Percentiles rank a stretch among this genome's conserved stretches.
Evolutionary conservation across 2,113 vertebrate genomes (phyloP).

Genomic region (Melanocharis versteri): DNA sequence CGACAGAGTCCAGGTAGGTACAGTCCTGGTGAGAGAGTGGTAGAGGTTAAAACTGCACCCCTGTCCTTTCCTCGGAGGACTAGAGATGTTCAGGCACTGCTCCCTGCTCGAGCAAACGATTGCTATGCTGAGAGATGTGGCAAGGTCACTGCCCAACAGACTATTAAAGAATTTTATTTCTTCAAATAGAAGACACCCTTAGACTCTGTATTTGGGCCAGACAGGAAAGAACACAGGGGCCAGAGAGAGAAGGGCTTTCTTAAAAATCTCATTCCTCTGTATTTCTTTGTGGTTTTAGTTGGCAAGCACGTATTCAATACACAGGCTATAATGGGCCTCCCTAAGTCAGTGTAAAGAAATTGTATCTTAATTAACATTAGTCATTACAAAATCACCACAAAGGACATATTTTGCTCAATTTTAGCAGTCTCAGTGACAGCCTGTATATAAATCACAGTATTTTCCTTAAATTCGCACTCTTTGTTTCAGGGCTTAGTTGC

Average conservation of each 20-base stretch:
- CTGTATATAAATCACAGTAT: not conserved
- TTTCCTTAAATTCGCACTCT: not conserved
- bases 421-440: not conserved
- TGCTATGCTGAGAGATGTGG: not conserved
- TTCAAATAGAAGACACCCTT: not conserved
- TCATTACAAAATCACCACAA: not conserved
- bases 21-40: not conserved
- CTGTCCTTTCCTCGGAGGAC: not conserved
- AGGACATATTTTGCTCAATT: not conserved
- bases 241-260: not conserved
- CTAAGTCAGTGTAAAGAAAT: not conserved
- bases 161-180: not conserved
- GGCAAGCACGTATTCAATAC: not conserved
- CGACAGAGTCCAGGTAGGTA: not conserved
- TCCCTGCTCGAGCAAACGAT: not conserved
- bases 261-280: not conserved
- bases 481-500: not conserved
- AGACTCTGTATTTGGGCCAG: not conserved
- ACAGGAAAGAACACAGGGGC: not conserved
- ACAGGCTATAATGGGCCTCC: not conserved
- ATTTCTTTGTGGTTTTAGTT: not conserved
- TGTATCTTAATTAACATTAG: not conserved
- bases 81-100: not conserved
- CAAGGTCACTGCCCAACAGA: not conserved
- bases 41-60: not conserved